phyloP scores from a whole-genome alignment of 1,140 invertebrate species.

The Ceratosolen fusciceps region DNA sequence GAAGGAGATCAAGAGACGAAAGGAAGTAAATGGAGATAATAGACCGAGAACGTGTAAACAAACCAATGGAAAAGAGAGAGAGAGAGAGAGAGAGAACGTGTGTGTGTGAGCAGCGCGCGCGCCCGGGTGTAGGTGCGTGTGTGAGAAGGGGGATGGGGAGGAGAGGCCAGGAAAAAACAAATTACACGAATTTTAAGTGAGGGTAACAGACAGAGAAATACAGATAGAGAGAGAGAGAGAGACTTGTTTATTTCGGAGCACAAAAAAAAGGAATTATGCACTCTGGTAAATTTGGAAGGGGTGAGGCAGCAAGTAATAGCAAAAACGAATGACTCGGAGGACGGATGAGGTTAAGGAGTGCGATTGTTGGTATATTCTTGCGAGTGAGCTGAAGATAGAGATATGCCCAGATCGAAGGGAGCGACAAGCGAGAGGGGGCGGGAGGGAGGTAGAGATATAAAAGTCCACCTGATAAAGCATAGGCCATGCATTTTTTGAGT shows the following conservation, averaged over 20 bases:
- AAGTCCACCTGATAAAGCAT: slow-evolving; percentile 77
- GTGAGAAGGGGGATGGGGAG: neutral
- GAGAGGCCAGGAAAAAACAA: slow-evolving; percentile 25
- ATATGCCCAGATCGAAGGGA: neutral
- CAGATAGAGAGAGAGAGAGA: neutral
- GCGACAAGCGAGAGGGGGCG: neutral
- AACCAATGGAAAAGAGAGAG: neutral
- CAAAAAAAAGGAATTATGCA: slow-evolving; percentile 35
- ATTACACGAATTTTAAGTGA: slow-evolving; percentile 28
- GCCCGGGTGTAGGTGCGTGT: neutral
- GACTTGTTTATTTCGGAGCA: slow-evolving; percentile 29
- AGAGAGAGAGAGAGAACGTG: slow-evolving; percentile 33
- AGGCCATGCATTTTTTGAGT: slow-evolving; percentile 76
- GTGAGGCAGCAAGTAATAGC: slow-evolving; percentile 4
- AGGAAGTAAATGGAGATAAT: neutral
- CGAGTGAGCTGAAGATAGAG: neutral
- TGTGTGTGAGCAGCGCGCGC: neutral
- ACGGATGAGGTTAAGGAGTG: neutral
- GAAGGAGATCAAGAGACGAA: neutral
- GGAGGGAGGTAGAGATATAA: neutral
- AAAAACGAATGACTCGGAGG: neutral
- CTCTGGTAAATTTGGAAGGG: slow-evolving; percentile 1
- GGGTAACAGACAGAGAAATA: too few species aligned
- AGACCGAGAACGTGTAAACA: neutral
- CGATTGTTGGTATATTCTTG: neutral